phyloP scores from a whole-genome alignment of 2,888 invertebrate species.

The Ligdia adustata region DNA sequence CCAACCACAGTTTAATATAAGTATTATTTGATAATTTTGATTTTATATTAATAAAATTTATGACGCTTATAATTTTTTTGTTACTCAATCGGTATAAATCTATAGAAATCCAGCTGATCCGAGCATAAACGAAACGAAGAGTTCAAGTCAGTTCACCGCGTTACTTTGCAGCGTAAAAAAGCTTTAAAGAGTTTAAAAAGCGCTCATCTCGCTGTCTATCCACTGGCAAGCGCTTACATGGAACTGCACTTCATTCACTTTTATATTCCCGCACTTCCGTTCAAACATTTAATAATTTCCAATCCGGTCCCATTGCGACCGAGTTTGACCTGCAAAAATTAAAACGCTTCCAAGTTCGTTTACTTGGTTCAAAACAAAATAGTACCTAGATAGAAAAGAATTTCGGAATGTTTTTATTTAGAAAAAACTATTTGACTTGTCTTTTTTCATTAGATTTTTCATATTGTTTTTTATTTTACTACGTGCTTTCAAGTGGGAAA shows the following conservation, averaged over 20 bases:
- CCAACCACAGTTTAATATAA: too few relatives aligned
- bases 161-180: background rate
- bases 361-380: background rate
- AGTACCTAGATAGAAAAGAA: too few relatives aligned
- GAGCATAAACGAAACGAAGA: background rate
- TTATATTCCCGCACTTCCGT: constrained; percentile 44
- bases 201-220: constrained; percentile 24
- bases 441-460: too few relatives aligned
- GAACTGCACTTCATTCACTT: constrained; percentile 60
- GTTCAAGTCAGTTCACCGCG: background rate
- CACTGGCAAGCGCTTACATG: constrained; percentile 40
- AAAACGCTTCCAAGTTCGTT: constrained; percentile 10
- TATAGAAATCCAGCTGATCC: too few relatives aligned
- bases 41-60: too few relatives aligned
- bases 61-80: too few relatives aligned
- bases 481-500: too few relatives aligned
- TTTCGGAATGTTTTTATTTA: too few relatives aligned
- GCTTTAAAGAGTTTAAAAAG: constrained; percentile 8
- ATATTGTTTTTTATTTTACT: too few relatives aligned
- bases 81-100: too few relatives aligned
- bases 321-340: constrained; percentile 9
- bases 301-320: constrained; percentile 12
- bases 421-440: too few relatives aligned
- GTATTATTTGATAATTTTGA: too few relatives aligned
- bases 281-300: constrained; percentile 26